These are phyloP conservation scores for Temnothorax rugatulus DNA, from an alignment of 2,888 invertebrate genomes.

Conservation along the genomic window DNA sequence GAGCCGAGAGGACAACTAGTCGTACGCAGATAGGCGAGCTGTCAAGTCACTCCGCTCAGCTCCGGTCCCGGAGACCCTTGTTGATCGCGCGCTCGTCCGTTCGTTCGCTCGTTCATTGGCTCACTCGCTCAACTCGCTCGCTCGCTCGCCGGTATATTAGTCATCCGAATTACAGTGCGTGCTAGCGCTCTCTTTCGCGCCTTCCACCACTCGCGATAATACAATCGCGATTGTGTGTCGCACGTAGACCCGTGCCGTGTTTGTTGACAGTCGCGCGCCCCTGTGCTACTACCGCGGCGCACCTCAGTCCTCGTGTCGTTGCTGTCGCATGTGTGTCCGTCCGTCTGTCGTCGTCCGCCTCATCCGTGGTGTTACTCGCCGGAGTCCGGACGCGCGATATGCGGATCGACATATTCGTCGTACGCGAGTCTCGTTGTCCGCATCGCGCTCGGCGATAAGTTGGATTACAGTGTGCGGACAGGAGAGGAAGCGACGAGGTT, in stretches of 20 bases:
- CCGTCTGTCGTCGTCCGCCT: background rate
- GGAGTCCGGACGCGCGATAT: slow-evolving; percentile 6
- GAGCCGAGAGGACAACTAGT: slow-evolving; percentile 84
- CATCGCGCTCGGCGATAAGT: slow-evolving; percentile 28
- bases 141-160: slow-evolving; percentile 20
- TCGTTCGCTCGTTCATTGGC: slow-evolving; percentile 25
- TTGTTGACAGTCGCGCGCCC: slow-evolving; percentile 33
- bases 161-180: slow-evolving; percentile 64
- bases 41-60: slow-evolving; percentile 75
- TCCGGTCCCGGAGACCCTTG: slow-evolving; percentile 41
- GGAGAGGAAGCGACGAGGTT: slow-evolving; percentile 18
- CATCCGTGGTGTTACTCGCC: slow-evolving; percentile 48
- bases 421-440: background rate
- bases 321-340: slow-evolving; percentile 2
- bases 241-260: background rate
- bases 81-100: slow-evolving; percentile 30
- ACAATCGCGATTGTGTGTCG: background rate
- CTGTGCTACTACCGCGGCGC: background rate
- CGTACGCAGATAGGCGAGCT: slow-evolving; percentile 83
- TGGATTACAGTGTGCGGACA: slow-evolving; percentile 72
- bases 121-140: slow-evolving; percentile 20
- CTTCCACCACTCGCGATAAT: slow-evolving; percentile 7
- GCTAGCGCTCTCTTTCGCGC: slow-evolving; percentile 41
- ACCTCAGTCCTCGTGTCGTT: slow-evolving; percentile 10
- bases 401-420: slow-evolving; percentile 11